phyloP scores from a whole-genome alignment of 2,113 vertebrate genomes.

The Gasterosteus aculeatus region DNA sequence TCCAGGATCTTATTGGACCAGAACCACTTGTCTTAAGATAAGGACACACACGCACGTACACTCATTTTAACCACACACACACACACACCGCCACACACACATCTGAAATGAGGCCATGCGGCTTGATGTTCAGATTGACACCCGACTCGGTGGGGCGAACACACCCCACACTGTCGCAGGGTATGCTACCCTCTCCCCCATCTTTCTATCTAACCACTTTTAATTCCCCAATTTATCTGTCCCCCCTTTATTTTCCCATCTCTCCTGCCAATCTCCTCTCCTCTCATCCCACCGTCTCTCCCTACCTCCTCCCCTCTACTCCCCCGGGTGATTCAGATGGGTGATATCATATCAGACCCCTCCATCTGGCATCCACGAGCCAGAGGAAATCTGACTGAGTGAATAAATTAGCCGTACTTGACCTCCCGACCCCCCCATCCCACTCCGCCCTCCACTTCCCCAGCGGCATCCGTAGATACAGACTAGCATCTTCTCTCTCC shows the following conservation, averaged over 20 bases:
- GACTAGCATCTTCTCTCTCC: constrained; percentile 67
- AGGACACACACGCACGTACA: constrained; percentile 60
- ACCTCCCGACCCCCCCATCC: constrained; percentile 76
- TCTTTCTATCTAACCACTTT: constrained; percentile 70
- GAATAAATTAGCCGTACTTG: constrained; percentile 87
- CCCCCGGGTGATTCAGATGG: constrained; percentile 79
- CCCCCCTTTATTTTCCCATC: constrained; percentile 57
- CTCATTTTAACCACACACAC: constrained; percentile 50
- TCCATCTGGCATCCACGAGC: constrained; percentile 81
- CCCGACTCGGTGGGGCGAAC: constrained; percentile 56
- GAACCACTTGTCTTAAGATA: constrained; percentile 84
- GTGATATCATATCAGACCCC: constrained; percentile 82
- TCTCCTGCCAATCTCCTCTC: constrained; percentile 67
- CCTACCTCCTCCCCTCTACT: constrained; percentile 42
- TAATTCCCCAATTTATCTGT: constrained; percentile 68
- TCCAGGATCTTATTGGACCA: constrained; percentile 79
- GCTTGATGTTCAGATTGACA: constrained; percentile 68
- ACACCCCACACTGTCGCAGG: constrained; percentile 44
- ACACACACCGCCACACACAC: constrained; percentile 54
- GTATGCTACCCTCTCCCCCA: constrained; percentile 44
- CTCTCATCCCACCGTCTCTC: constrained; percentile 58
- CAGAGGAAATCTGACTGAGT: constrained; percentile 86
- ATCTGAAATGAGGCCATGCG: constrained; percentile 78
- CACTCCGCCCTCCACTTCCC: constrained; percentile 62
- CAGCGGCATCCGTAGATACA: constrained; percentile 64